These are phyloP conservation scores for Xestobium rufovillosum DNA, from an alignment of 2,888 invertebrate genomes.

Conservation along the genomic window DNA sequence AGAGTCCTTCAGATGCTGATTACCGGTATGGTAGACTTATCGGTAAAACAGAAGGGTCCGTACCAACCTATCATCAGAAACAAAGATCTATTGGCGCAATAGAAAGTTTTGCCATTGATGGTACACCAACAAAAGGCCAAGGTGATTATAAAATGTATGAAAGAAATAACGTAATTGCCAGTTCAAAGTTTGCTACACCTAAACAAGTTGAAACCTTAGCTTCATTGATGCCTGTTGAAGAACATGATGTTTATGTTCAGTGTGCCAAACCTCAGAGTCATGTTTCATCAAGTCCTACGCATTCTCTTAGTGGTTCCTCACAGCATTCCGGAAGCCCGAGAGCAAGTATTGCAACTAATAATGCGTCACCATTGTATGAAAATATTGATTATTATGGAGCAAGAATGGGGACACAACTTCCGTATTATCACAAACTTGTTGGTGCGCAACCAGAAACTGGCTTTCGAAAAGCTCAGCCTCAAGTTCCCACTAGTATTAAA, in stretches of 20 bases:
- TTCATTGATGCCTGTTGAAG: slow-evolving; percentile 35
- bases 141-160: slow-evolving; percentile 56
- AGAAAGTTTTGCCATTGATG: slow-evolving; percentile 56
- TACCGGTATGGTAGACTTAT: slow-evolving; percentile 40
- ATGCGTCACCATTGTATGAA: slow-evolving; percentile 61
- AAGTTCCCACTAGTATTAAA: slow-evolving; percentile 58
- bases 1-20: slow-evolving; percentile 27
- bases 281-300: slow-evolving; percentile 48
- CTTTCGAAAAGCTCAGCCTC: slow-evolving; percentile 73
- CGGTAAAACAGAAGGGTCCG: slow-evolving; percentile 34
- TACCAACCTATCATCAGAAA: slow-evolving; percentile 38
- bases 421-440: slow-evolving; percentile 52
- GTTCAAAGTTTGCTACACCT: slow-evolving; percentile 70
- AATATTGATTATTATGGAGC: slow-evolving; percentile 74
- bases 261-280: slow-evolving; percentile 40
- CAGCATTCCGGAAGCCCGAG: slow-evolving; percentile 48
- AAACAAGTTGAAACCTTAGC: slow-evolving; percentile 62
- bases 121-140: slow-evolving; percentile 27
- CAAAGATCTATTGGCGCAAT: slow-evolving; percentile 55
- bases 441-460: slow-evolving; percentile 44
- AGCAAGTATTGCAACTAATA: slow-evolving; percentile 35
- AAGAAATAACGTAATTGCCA: slow-evolving; percentile 66
- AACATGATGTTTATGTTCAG: slow-evolving; percentile 42
- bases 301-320: slow-evolving; percentile 54
- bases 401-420: slow-evolving; percentile 40